A percentile compares a stretch with the other conserved stretches of the same genome.
Evolutionary conservation across 2,113 vertebrate genomes (phyloP).

Genomic region (Festucalex cinctus): DNA sequence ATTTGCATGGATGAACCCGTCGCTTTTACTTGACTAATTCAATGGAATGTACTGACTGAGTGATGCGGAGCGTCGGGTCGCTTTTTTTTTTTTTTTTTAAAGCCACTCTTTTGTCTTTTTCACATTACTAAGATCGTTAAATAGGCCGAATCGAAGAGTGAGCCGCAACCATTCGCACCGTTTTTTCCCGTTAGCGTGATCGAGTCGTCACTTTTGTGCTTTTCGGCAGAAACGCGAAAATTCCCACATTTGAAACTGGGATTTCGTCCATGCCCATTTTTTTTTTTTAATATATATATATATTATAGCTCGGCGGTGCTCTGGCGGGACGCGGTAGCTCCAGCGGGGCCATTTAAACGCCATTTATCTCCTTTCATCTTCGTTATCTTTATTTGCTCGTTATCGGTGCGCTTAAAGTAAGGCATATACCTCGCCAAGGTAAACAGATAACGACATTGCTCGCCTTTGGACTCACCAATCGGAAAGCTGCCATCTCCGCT

Average conservation of each 20-base stretch:
- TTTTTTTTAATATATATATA: too few species aligned
- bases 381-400: neutral
- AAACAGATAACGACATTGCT: constrained; percentile 22
- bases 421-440: constrained; percentile 44
- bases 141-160: neutral
- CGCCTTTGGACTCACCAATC: constrained; percentile 66
- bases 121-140: neutral
- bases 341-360: neutral
- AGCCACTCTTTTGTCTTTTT: neutral
- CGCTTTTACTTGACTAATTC: neutral
- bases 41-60: neutral
- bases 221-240: neutral
- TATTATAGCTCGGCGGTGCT: neutral
- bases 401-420: neutral
- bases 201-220: too few species aligned
- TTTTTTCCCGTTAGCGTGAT: neutral
- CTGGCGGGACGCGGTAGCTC: constrained; percentile 2
- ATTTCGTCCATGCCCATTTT: constrained; percentile 1
- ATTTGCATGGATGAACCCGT: neutral
- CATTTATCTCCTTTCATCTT: neutral
- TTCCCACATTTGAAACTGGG: neutral
- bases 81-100: too few species aligned
- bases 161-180: fast-evolving
- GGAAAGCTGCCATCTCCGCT: constrained; percentile 69
- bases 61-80: neutral